Evolutionary conservation across 2,797 vertebrate genomes (phyloP), one percentile per base, ranked within the genome.

Genomic region (Zalophus californianus): DNA sequence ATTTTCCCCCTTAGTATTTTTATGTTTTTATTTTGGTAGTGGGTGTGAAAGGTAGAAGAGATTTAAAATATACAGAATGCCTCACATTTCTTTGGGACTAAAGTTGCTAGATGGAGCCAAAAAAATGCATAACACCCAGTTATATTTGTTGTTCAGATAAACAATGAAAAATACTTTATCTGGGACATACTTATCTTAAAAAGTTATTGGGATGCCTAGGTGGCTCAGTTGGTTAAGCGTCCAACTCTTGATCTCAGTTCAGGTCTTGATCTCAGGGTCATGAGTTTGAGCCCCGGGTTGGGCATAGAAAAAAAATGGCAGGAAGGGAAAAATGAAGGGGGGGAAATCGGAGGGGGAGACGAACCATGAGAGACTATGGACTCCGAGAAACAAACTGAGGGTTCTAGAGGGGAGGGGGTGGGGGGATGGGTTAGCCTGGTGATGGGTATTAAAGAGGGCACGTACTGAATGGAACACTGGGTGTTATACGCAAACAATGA

Each of bases 141-240:
- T 89, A 56, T 16, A 82, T 64, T 44, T 91, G 4, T 62, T 89
- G 13, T 72, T 93, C 23, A 52, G 52, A 60, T 62, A 60, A 82
- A 64, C 13, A 94, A 32, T 48, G 18, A 54, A 91, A 93, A 80
- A 52, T 25, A 50, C 93, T 78, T 94, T 80, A 85, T 80, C 48
- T 66, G 29, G 35, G 54, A 58, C 14, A 58, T 23, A 54, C 9
- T 85, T 68, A 44, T 73, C 41, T 20, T 78, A 27, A 70, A 72
- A 85, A 70, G 44, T 11, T 35, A 68, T 35, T 68, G 9, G 66
- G n/a, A n/a, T 29, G 14, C 66, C n/a, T 68, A n/a, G n/a, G n/a
- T 21, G 35, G 20, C 66, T 35, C 18, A 68, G 18, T 35, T 4
- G 16, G 16, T 35, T 68, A 68, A 35, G 18, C 4, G 2, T 68